Evolutionary conservation across 2,797 vertebrate species (phyloP), one percentile per base, ranked within the genome.

Genomic region (Brotula barbata): DNA sequence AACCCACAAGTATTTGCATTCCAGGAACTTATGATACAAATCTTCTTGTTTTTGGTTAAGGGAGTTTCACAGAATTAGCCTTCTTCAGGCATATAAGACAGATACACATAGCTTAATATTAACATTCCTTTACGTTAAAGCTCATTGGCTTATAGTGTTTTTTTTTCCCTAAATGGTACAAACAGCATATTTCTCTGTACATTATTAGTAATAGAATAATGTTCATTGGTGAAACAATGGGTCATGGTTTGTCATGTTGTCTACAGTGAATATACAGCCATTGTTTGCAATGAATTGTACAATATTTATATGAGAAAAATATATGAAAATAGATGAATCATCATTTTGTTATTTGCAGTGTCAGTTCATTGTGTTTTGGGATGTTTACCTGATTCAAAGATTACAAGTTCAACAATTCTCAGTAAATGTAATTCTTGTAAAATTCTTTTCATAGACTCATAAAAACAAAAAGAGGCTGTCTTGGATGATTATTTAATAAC

Each of bases 1-100:
- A 89, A 87, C 69, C 85, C 84, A 89, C 82, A 84, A 68, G 51
- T 85, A 82, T 86, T 89, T 90, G 86, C 87, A 89, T 89, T 89
- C 82, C 86, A 87, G 75, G 74, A 84, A 83, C 59, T 73, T 85
- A 79, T 83, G 56, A 78, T 80, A 85, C 78, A 88, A 84, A 83
- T 81, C 54, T 80, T 53, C 69, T 80, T 84, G 74, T 86, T 85
- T 88, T 88, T 89, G 87, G 88, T 88, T 85, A 87, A 77, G 71
- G 81, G 78, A 86, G 67, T 87, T 84, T 89, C 87, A 89, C 83
- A 88, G 81, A 89, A 81, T 83, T 57, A 53, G 64, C 82, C 77
- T 71, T 84, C 51, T 56, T 77, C 41, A 74, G 85, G 85, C 83
- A 80, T 87, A 77, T 75, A 77, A 85, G 86, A 88, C 80, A 82